Evolutionary conservation across 2,113 vertebrate species (phyloP).

Genomic region (Brachyhypopomus occidentalis): DNA sequence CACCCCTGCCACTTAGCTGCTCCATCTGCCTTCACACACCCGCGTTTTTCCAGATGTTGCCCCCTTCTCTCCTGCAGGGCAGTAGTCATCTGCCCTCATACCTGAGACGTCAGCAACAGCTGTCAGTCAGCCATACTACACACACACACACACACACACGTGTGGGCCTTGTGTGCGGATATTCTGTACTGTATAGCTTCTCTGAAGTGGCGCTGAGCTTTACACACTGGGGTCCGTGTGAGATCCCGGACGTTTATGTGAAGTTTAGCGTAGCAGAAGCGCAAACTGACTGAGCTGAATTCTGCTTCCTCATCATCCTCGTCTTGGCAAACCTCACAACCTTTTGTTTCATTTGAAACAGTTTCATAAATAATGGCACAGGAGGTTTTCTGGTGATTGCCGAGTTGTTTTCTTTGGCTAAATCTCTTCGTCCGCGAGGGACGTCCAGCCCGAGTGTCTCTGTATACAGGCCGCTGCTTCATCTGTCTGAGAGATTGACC

Average conservation of each 20-base stretch:
- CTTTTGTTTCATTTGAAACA: neutral
- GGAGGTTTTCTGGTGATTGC: constrained; percentile 17
- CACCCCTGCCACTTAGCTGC: constrained; percentile 70
- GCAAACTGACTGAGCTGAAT: too few species aligned
- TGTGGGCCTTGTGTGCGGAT: neutral
- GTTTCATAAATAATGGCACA: constrained; percentile 10
- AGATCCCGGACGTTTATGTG: neutral
- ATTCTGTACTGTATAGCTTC: neutral
- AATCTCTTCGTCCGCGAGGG: too few species aligned
- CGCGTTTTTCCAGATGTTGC: constrained; percentile 77
- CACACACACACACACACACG: neutral
- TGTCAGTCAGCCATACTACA: neutral
- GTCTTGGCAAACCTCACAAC: too few species aligned
- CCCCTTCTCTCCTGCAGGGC: constrained; percentile 54
- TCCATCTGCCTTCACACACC: constrained; percentile 61
- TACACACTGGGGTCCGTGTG: neutral
- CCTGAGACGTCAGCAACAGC: constrained; percentile 9
- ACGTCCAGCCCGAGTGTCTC: neutral
- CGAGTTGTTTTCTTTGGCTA: too few species aligned
- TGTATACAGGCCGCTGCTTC: constrained; percentile 8
- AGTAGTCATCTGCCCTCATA: constrained; percentile 24
- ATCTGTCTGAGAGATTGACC: constrained; percentile 3
- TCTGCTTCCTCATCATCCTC: too few species aligned
- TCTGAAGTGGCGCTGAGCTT: neutral
- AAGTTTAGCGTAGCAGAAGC: too few species aligned